Base-by-base conservation (phyloP, 2,888 invertebrate genomes). In the Netelia melanura region DNA sequence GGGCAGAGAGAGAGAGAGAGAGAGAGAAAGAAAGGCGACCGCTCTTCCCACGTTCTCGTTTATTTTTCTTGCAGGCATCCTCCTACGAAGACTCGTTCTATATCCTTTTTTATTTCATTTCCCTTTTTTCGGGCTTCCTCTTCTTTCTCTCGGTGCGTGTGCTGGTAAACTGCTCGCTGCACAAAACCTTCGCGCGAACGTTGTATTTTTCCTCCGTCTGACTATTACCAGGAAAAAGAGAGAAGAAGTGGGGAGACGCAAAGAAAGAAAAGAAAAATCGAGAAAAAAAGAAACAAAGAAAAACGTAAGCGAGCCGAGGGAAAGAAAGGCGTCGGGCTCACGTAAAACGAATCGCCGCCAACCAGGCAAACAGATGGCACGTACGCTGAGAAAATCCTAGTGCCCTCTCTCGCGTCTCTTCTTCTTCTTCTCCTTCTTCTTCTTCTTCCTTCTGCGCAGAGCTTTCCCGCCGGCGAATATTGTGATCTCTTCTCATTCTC, bases 341-440 rank as follows among this genome's bases (percentile, higher is more conserved):
- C 88, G 88, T 87, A 88, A 86, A 81, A 83, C 82, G 84, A 86
- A 86, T 87, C 86, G 88, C 70, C 86, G 75, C 65, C 62, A 86
- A 86, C 79, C 78, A 75, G 72, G 77, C 81, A 87, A 88, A 88
- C 86, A 87, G 87, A 89, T 88, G 84, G 87, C 88, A 80, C 78
- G 83, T 81, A 88, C 88, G 48, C 48, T 3, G 88, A 88, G 88
- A 87, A 65, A 85, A 62, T 23, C 74, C 52, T 70, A 61, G 38
- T 17, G 74, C 23, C 21, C 62, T 44, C 38, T 72, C 72, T 58
- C 52, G 11, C n/a, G 43, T 23, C 43, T 25, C 43, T 23, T 58
- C 61, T 23, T 1, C 10, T 14, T 6, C 52, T 23, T 54, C 43
- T 21, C 70, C 61, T 6, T 8, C 17, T 21, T 6, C 52, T 23